phyloP scores from a whole-genome alignment of 2,113 vertebrate species.

The Apaloderma vittatum region DNA sequence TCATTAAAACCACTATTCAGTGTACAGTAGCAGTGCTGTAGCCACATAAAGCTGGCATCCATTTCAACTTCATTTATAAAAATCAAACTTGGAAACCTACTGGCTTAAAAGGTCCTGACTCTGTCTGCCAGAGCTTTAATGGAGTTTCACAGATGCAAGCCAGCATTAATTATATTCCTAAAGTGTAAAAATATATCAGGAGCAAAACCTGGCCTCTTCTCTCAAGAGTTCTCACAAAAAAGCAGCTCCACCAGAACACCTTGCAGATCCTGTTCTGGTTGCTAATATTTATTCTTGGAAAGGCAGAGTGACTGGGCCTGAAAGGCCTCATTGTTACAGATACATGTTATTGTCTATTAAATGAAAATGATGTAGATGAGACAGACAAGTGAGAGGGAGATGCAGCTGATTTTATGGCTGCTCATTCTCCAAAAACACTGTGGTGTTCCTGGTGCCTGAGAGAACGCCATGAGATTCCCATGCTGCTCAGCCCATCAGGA shows the following conservation, averaged over 20 bases:
- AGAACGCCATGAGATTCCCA: background rate
- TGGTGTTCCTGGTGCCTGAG: background rate
- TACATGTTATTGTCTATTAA: background rate
- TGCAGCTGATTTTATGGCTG: background rate
- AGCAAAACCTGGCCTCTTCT: background rate
- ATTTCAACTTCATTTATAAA: constrained; percentile 13
- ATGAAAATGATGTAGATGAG: background rate
- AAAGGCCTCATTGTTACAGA: background rate
- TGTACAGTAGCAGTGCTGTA: constrained; percentile 8
- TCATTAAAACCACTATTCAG: background rate
- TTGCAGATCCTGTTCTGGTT: background rate
- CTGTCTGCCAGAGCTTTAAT: constrained; percentile 11
- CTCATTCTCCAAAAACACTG: background rate
- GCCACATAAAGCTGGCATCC: background rate
- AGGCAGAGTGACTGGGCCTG: background rate
- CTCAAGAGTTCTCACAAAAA: background rate
- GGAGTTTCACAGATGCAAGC: background rate
- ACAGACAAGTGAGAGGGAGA: background rate
- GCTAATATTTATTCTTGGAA: background rate
- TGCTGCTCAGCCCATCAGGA: background rate
- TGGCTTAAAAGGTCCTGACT: constrained; percentile 27
- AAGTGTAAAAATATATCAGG: background rate
- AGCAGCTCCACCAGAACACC: background rate
- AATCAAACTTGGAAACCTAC: constrained; percentile 9
- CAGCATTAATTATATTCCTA: background rate